Evolutionary conservation across 2,888 invertebrate species (phyloP), one percentile per base, ranked within the genome.

Genomic region (Enoplolaimus lenunculus): DNA sequence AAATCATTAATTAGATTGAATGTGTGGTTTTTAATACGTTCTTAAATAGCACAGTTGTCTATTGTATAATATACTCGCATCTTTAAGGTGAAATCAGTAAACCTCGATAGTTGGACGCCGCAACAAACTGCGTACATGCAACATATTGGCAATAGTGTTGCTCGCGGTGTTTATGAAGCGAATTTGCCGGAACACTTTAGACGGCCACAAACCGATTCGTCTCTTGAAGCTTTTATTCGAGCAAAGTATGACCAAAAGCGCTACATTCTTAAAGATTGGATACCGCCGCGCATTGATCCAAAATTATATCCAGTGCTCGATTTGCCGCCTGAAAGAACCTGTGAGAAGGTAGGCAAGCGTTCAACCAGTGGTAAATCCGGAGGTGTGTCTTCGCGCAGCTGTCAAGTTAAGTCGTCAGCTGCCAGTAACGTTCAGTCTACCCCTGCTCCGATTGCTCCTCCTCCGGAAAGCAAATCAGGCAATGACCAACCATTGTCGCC

Each of bases 191-290:
- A 97, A 80, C 90, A 90, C 77, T 95, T 93, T 83, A 86, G 95
- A 57, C 87, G 98, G 74, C 97, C 98, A 1, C 95, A 93, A 82
- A 91, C 89, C 73, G 94, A 94, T 81, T 88, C 91, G 69, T 78
- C 90, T 21, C 85, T 99, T 64, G 98, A 98, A 81, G 88, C 89
- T 70, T 99, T 98, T 83, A 93, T 98, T 77, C 87, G 97, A 74
- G 91, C 93, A 73, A 98, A 98, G 84, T 99, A 99, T 81, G 98
- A 99, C 82, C 90, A 92, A 80, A 97, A 94, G 84, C 94, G 95
- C 81, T 98, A 94, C 82, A 91, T 95, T 78, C 95, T 95, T n/a
- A 88, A 81, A 77, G 95, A 95, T 84, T 95, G 93, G 93, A 90
- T 94, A 68, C 90, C 89, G 60, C 91, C 90, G 13, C 33, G 7